Evolutionary conservation across 2,888 invertebrate species (phyloP).

Genomic region (Mayetiola destructor): DNA sequence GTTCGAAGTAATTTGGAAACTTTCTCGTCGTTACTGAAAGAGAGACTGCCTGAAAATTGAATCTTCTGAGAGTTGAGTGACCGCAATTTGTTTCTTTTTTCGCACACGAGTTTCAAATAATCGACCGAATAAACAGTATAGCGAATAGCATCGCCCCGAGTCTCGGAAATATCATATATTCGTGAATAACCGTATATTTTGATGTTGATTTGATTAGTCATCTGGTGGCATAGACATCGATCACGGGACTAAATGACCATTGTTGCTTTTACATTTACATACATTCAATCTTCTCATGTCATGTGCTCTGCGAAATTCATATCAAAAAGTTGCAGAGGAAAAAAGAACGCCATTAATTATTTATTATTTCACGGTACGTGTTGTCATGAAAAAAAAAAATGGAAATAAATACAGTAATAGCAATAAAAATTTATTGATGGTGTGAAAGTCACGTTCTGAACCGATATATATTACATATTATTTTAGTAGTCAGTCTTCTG

Average conservation of each 20-base stretch:
- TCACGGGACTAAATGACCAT: background rate
- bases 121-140: too few species aligned
- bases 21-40: background rate
- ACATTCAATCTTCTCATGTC: background rate
- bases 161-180: too few species aligned
- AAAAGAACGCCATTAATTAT: background rate
- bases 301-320: background rate
- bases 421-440: background rate
- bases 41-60: background rate
- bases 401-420: background rate
- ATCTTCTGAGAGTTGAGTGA: background rate
- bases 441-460: slow-evolving; percentile 3
- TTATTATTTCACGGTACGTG: background rate
- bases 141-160: too few species aligned
- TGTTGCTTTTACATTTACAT: background rate
- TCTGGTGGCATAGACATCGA: background rate
- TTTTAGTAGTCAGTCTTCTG: too few species aligned
- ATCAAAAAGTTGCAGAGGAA: background rate
- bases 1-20: too few species aligned
- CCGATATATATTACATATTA: too few species aligned
- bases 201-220: slow-evolving; percentile 1
- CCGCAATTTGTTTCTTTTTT: background rate
- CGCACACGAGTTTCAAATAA: background rate
- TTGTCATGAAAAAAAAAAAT: background rate
- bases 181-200: background rate